Conservation (phyloP, 1,140 invertebrate species). For the Mycetomoellerius zeteki region DNA sequence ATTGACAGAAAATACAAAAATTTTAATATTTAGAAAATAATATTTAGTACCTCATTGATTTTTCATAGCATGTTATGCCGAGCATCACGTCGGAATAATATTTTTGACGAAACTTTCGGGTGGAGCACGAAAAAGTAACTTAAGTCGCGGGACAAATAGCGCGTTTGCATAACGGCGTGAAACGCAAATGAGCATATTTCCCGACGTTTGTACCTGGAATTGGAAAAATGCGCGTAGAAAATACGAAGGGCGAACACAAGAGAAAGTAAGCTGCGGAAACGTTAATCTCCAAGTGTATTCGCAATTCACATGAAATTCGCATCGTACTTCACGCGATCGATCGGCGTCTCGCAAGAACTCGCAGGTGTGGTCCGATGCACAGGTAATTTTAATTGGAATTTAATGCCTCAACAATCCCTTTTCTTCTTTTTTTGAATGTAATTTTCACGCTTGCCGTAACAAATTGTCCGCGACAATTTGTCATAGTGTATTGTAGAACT, state of each 20-base stretch:
- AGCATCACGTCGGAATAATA: constrained; percentile 2
- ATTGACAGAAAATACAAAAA: background rate
- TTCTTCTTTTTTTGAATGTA: background rate
- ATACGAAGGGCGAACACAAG: constrained; percentile 10
- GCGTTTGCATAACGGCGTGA: constrained; percentile 44
- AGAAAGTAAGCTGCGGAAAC: constrained; percentile 26
- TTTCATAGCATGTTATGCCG: background rate
- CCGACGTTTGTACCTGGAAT: constrained; percentile 16
- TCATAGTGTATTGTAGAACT: background rate
- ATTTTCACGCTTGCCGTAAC: constrained; percentile 39
- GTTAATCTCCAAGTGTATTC: constrained; percentile 34
- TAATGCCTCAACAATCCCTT: constrained; percentile 24
- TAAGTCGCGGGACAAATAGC: constrained; percentile 48
- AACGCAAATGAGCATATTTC: constrained; percentile 58
- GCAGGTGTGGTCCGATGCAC: constrained; percentile 3
- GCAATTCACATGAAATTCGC: constrained; percentile 44
- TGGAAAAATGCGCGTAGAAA: constrained; percentile 45
- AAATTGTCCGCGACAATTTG: constrained; percentile 15
- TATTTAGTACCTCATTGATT: background rate
- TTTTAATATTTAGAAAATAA: background rate
- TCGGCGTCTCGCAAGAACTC: constrained; percentile 14
- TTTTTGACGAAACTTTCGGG: background rate
- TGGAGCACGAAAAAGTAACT: constrained; percentile 41
- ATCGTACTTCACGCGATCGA: constrained; percentile 41
- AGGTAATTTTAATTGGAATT: constrained; percentile 40